Base-by-base conservation (phyloP, 2,113 vertebrate species). In the Ptilorrhoa leucosticta region DNA sequence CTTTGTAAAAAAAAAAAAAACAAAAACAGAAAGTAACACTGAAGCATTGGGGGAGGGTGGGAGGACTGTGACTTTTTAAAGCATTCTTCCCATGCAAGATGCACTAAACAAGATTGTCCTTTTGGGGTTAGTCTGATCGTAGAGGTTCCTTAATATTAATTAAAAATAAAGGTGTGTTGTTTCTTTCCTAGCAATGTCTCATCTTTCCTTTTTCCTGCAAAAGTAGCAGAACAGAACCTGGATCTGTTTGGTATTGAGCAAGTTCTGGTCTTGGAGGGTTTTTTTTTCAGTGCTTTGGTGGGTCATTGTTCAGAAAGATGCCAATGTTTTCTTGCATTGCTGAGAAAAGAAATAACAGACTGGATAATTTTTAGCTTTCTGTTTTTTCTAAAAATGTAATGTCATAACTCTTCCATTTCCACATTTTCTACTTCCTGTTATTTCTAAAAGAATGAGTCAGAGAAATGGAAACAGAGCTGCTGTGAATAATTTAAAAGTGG, bases 401-500 rank as follows among this genome's bases (percentile, higher is more conserved):
- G 77, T 83, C 69, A 72, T 92, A 96, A 79, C 69, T 96, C 76
- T 77, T 89, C 40, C 60, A 92, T 94, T 87, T 93, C 79, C 81
- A 87, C 89, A 69, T 94, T 94, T 96, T 95, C 26, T 89, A 78
- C 54, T 65, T 91, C 77, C 58, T 87, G 75, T 95, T 60, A 73
- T 51, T 93, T 89, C 82, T 88, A 84, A 91, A 94, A 95, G 50
- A 86, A 42, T 95, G 94, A 94, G 72, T 90, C 76, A 77, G 39
- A 93, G 87, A 94, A 94, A 93, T 86, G 66, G 72, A 96, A 86
- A 94, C 90, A 90, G 64, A 91, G 85, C 80, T 89, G 53, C 61
- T 86, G 83, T 97, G 90, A 97, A 97, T 97, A 95, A 96, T 95
- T 95, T 94, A 96, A 57, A 84, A 94, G 96, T 94, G 92, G 92